Evolutionary conservation across 2,113 vertebrate genomes (phyloP).

Genomic region (Albula goreensis): DNA sequence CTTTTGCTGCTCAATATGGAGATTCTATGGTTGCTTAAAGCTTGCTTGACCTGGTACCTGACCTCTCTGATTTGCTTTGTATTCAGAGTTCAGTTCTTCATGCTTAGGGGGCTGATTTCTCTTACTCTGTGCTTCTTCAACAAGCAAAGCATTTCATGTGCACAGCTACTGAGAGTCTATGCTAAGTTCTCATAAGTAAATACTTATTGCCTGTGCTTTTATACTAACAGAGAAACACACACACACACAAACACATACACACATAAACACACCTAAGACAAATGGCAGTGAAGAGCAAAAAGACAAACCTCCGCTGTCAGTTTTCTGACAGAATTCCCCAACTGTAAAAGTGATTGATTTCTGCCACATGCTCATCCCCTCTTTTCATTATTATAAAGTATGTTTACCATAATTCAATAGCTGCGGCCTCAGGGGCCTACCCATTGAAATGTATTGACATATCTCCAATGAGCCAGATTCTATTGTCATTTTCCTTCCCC

Average conservation of each 20-base stretch:
- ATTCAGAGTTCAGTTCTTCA: neutral
- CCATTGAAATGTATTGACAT: slow-evolving; percentile 36
- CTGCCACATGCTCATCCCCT: neutral
- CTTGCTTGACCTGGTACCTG: slow-evolving; percentile 7
- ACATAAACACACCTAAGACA: slow-evolving; percentile 16
- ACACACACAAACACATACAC: neutral
- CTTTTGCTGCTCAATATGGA: neutral
- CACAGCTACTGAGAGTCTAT: neutral
- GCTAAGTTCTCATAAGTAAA: neutral
- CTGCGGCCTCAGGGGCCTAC: slow-evolving; percentile 8
- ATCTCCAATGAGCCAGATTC: slow-evolving; percentile 17
- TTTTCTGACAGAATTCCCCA: neutral
- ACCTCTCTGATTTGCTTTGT: neutral
- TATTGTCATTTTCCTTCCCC: slow-evolving; percentile 12
- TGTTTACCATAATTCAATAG: slow-evolving; percentile 40
- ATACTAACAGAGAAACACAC: neutral
- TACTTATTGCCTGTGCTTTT: neutral
- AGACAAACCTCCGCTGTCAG: neutral
- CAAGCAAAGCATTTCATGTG: neutral
- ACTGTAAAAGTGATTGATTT: slow-evolving; percentile 25
- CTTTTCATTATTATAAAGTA: slow-evolving; percentile 29
- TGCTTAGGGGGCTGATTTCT: neutral
- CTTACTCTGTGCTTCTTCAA: neutral
- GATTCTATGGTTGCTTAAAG: neutral
- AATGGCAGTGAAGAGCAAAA: neutral